Conservation (phyloP, 2,888 invertebrate species). For the Cheilosia urbana region DNA sequence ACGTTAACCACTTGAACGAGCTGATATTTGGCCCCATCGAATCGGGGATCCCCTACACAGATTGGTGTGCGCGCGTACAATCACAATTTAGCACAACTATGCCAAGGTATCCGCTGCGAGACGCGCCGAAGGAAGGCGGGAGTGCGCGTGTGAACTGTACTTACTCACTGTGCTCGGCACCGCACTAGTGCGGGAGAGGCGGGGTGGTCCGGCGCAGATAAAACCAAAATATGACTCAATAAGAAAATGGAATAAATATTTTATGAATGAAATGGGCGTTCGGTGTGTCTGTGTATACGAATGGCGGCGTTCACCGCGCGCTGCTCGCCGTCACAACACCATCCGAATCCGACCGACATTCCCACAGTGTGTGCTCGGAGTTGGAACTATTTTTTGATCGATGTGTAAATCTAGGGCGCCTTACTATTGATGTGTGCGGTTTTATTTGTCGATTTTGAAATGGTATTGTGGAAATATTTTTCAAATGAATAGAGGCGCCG, state of each 20-base stretch:
- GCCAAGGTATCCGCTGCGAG: conserved; percentile 53
- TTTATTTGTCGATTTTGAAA: conserved; percentile 53
- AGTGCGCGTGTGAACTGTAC: not conserved
- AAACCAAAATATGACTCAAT: conserved; percentile 71
- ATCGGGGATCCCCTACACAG: conserved; percentile 42
- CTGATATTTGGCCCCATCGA: conserved; percentile 45
- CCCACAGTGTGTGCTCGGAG: too few species aligned
- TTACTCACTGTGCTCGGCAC: too few species aligned
- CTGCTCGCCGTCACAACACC: too few species aligned
- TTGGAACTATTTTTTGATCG: not conserved
- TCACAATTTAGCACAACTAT: conserved; percentile 63
- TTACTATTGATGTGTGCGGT: not conserved
- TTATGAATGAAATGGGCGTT: conserved; percentile 68
- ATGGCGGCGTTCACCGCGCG: not conserved
- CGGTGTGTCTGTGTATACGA: not conserved
- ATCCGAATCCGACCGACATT: too few species aligned
- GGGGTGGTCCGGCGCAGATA: conserved; percentile 25
- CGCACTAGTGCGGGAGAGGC: not conserved
- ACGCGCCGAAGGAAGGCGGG: not conserved
- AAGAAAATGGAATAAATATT: conserved; percentile 66
- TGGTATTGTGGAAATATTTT: conserved; percentile 26
- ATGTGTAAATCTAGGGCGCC: conserved; percentile 41
- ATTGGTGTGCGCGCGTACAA: conserved; percentile 44
- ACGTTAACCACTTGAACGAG: conserved; percentile 26
- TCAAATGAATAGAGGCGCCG: not conserved